Evolutionary conservation across 2,113 vertebrate genomes (phyloP).

Genomic region (Salvelinus sp.): DNA sequence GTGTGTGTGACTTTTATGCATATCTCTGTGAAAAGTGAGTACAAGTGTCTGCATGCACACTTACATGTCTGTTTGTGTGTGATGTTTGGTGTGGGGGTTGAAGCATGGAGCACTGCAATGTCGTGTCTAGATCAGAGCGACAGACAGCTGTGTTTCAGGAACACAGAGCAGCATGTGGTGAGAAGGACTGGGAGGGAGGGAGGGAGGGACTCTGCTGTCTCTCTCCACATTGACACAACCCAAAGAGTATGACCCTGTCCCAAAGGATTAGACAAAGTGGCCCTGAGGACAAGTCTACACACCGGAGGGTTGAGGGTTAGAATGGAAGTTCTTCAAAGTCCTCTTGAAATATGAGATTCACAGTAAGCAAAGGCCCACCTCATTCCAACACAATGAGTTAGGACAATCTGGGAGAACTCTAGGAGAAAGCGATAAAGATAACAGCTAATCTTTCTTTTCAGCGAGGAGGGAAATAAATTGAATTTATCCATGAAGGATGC

Average conservation of each 20-base stretch:
- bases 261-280: conserved; percentile 8
- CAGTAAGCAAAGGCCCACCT: neutral
- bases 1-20: neutral
- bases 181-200: neutral
- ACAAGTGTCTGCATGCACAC: conserved; percentile 1
- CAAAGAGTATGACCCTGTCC: neutral
- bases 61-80: conserved; percentile 13
- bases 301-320: conserved; percentile 10
- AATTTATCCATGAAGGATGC: neutral
- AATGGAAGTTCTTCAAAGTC: neutral
- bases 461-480: neutral
- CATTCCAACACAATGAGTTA: neutral
- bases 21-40: neutral
- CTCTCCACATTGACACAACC: conserved; percentile 29
- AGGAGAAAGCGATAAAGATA: too few relatives aligned
- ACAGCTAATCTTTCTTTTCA: neutral
- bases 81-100: neutral
- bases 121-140: neutral
- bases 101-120: neutral
- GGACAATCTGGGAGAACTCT: neutral
- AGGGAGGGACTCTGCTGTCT: conserved; percentile 20
- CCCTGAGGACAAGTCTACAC: neutral
- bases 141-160: neutral
- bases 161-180: neutral
- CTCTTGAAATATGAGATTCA: neutral